phyloP scores from a whole-genome alignment of 2,113 vertebrate species.

The Vulpes lagopus region DNA sequence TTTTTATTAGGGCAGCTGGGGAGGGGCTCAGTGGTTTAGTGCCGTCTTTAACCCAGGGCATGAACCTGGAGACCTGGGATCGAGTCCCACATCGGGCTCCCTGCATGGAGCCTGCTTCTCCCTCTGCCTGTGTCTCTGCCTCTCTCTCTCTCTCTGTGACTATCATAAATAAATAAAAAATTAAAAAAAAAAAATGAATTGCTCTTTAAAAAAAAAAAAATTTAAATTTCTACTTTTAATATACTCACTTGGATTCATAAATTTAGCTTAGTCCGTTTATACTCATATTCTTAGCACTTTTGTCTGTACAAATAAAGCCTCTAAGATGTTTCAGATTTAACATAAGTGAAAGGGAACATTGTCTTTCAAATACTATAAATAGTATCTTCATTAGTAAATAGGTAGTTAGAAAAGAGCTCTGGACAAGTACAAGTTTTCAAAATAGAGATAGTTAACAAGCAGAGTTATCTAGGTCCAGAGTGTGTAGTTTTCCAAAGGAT shows the following conservation, averaged over 20 bases:
- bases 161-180: background rate
- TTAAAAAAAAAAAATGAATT: too few relatives aligned
- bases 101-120: too few relatives aligned
- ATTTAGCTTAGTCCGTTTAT: slow-evolving; percentile 11
- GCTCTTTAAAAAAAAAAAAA: too few relatives aligned
- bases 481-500: background rate
- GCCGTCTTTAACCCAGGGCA: too few relatives aligned
- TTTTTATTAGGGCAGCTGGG: background rate
- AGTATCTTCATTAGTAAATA: background rate
- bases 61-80: too few relatives aligned
- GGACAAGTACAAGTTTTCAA: slow-evolving; percentile 24
- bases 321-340: slow-evolving; percentile 26
- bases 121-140: too few relatives aligned
- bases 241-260: background rate
- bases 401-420: background rate
- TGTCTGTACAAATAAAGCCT: slow-evolving; percentile 16
- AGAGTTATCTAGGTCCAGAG: background rate
- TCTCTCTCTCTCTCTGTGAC: too few relatives aligned
- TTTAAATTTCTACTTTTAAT: background rate
- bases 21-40: too few relatives aligned
- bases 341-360: background rate
- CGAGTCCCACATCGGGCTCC: too few relatives aligned
- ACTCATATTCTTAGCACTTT: slow-evolving; percentile 36
- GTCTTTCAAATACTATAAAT: slow-evolving; percentile 44
- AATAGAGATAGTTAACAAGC: background rate